Evolutionary conservation across 2,113 vertebrate genomes (phyloP).

Genomic region (Nothobranchius furzeri): DNA sequence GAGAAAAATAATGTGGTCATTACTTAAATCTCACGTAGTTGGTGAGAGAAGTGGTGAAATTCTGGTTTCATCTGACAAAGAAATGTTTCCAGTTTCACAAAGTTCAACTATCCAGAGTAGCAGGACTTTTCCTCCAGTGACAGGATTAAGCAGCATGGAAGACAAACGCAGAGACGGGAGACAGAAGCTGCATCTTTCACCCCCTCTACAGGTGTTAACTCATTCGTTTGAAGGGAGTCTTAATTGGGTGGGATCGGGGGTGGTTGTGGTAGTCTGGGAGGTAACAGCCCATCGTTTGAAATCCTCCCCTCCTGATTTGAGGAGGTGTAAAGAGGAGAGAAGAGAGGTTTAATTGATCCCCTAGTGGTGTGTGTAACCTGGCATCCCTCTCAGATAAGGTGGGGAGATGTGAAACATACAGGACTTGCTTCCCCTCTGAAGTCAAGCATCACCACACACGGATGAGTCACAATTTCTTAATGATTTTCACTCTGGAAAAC

Average conservation of each 20-base stretch:
- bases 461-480: background rate
- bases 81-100: conserved; percentile 4
- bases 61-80: background rate
- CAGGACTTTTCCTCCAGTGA: conserved; percentile 1
- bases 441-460: conserved; percentile 38
- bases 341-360: conserved; percentile 74
- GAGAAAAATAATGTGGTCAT: background rate
- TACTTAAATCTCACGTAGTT: background rate
- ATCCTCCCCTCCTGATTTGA: conserved; percentile 52
- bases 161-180: conserved; percentile 19
- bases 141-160: conserved; percentile 17
- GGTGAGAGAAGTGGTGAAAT: background rate
- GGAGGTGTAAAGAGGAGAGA: conserved; percentile 65
- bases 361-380: conserved; percentile 51
- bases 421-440: conserved; percentile 30
- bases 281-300: conserved; percentile 53
- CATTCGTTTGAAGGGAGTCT: conserved; percentile 67
- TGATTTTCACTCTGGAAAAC: conserved; percentile 3
- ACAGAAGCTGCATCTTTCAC: conserved; percentile 54
- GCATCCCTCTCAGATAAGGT: conserved; percentile 52
- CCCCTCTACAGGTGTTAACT: conserved; percentile 60
- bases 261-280: conserved; percentile 2
- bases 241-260: conserved; percentile 63
- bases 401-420: conserved; percentile 43
- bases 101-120: background rate